phyloP scores from a whole-genome alignment of 1,140 invertebrate species.

The Lineus longissimus region DNA sequence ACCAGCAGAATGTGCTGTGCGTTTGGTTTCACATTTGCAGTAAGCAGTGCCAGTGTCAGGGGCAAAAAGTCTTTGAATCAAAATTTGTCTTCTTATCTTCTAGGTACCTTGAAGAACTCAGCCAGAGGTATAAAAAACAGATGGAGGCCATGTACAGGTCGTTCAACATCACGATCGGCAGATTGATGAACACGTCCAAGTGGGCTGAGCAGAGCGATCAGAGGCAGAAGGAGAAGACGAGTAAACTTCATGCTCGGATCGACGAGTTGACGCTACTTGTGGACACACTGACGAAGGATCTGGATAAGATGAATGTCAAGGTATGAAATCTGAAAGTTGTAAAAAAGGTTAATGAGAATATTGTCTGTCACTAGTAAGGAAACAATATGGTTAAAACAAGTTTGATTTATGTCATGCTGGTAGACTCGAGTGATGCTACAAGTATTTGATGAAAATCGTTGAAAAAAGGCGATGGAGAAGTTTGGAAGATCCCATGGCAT shows the following conservation, averaged over 20 bases:
- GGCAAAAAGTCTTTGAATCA: not conserved
- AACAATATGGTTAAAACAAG: not conserved
- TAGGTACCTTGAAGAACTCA: constrained; percentile 90
- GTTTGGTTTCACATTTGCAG: too few species aligned
- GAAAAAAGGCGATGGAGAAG: too few species aligned
- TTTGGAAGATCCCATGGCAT: too few species aligned
- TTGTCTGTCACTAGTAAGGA: not conserved
- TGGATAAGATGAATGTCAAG: constrained; percentile 27
- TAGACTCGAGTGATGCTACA: not conserved
- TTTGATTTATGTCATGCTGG: not conserved
- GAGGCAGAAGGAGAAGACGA: constrained; percentile 58
- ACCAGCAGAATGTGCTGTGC: too few species aligned
- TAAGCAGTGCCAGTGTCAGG: too few species aligned
- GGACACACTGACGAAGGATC: constrained; percentile 19
- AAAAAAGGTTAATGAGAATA: not conserved
- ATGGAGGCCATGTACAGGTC: constrained; percentile 89
- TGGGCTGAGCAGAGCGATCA: constrained; percentile 63
- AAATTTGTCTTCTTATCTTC: constrained; percentile 2
- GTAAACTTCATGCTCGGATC: constrained; percentile 24
- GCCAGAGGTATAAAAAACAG: constrained; percentile 89
- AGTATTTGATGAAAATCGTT: too few species aligned
- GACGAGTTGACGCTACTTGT: constrained; percentile 28
- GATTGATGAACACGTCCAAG: constrained; percentile 70
- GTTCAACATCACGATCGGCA: constrained; percentile 74
- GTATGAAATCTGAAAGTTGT: constrained; percentile 13